Conservation (phyloP, 2,797 vertebrate genomes). For the Pangasius macronema region DNA sequence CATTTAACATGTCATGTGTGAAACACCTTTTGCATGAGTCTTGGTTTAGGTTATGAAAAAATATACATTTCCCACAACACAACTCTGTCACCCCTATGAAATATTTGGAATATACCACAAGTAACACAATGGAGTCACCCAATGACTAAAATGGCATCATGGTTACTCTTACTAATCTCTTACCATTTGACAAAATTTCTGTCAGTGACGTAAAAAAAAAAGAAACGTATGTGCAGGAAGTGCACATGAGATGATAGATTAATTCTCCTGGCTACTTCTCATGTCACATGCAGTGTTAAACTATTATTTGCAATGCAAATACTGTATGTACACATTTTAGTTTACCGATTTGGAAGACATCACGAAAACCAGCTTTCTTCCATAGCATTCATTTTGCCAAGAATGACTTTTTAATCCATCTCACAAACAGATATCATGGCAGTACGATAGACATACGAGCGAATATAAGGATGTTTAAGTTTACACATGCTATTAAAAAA, state of each 20-base stretch:
- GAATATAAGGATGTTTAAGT: neutral
- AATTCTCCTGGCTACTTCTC: conserved; percentile 21
- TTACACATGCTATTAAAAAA: neutral
- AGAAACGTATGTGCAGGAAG: neutral
- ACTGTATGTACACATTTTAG: conserved; percentile 29
- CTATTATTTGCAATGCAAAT: conserved; percentile 47
- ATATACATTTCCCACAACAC: neutral
- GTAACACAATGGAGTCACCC: neutral
- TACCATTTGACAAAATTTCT: conserved; percentile 12
- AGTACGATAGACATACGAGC: conserved; percentile 18
- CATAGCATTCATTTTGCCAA: conserved; percentile 54
- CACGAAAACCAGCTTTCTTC: conserved; percentile 52
- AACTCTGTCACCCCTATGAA: neutral
- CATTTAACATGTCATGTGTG: neutral
- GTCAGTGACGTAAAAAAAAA: conserved; percentile 23
- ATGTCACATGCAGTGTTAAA: conserved; percentile 54
- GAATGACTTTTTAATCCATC: conserved; percentile 19
- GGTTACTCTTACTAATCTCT: neutral
- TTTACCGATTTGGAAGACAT: conserved; percentile 42
- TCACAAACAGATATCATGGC: conserved; percentile 35
- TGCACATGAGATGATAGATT: conserved; percentile 12
- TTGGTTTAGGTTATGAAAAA: neutral
- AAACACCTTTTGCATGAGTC: neutral
- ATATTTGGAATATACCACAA: neutral
- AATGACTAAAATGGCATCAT: neutral